Conservation (phyloP, 2,797 vertebrate species). For the Microctenopoma stevenorrisi region DNA sequence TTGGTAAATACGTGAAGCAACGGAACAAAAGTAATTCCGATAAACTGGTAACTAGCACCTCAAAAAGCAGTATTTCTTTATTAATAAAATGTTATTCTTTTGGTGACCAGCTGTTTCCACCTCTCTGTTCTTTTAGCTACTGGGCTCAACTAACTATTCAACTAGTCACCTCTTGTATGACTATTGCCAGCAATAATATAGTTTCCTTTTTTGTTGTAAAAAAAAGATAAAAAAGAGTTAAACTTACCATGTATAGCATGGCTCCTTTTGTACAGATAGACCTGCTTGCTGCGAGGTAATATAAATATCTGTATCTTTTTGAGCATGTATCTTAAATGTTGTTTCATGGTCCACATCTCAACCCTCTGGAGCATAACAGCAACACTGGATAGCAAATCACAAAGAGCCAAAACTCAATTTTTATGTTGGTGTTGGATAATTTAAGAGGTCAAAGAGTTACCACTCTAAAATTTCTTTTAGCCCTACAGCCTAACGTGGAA, state of each 20-base stretch:
- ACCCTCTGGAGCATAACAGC: background rate
- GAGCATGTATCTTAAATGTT: background rate
- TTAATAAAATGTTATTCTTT: no score
- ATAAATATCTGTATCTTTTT: background rate
- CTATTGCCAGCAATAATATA: no score
- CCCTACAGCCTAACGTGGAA: slow-evolving; percentile 24
- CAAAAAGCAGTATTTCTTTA: no score
- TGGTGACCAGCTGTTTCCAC: no score
- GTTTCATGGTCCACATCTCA: background rate
- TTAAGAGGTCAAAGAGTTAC: background rate
- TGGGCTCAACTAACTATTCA: no score
- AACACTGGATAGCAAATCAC: background rate
- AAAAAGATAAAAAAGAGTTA: no score
- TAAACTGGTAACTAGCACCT: no score
- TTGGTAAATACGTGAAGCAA: no score
- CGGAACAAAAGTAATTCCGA: no score
- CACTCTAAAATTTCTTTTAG: background rate
- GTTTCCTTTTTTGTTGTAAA: background rate
- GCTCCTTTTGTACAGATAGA: background rate
- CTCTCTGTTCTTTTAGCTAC: no score
- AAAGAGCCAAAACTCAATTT: background rate
- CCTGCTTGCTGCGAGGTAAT: background rate
- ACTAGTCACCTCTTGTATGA: no score
- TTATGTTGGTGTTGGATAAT: background rate
- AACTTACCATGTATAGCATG: no score